Evolutionary conservation across 2,113 vertebrate genomes (phyloP).

Genomic region (Osmerus eperlanus): DNA sequence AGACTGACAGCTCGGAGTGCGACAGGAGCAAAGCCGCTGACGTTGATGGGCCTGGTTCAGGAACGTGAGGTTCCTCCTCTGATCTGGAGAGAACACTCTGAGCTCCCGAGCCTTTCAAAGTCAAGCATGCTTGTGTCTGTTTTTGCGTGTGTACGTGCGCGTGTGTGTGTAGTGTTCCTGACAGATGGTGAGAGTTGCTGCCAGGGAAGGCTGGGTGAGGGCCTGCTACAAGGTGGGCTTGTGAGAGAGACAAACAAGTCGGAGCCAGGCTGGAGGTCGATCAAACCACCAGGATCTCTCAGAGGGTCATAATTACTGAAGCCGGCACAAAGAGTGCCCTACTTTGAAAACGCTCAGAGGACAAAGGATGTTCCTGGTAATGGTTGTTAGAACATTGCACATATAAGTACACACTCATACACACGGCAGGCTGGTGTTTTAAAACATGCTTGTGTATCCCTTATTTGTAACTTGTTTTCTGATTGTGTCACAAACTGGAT

Average conservation of each 20-base stretch:
- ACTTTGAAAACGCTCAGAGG: constrained; percentile 40
- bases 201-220: constrained; percentile 49
- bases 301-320: constrained; percentile 59
- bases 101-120: not conserved
- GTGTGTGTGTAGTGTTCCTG: constrained; percentile 33
- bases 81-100: not conserved
- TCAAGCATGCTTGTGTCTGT: not conserved
- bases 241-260: constrained; percentile 59
- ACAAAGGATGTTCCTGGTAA: no score
- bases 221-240: constrained; percentile 54
- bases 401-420: not conserved
- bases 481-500: no score
- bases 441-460: no score
- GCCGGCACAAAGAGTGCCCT: constrained; percentile 40
- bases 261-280: constrained; percentile 59
- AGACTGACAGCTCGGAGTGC: constrained; percentile 2
- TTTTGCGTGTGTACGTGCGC: not conserved
- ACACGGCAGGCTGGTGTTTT: no score
- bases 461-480: no score
- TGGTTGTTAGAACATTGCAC: not conserved
- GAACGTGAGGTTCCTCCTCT: constrained; percentile 6
- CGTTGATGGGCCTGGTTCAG: not conserved
- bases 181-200: constrained; percentile 60
- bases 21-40: not conserved
- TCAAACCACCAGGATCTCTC: constrained; percentile 56